phyloP scores from a whole-genome alignment of 2,113 vertebrate genomes.

The Tragulus kanchil region DNA sequence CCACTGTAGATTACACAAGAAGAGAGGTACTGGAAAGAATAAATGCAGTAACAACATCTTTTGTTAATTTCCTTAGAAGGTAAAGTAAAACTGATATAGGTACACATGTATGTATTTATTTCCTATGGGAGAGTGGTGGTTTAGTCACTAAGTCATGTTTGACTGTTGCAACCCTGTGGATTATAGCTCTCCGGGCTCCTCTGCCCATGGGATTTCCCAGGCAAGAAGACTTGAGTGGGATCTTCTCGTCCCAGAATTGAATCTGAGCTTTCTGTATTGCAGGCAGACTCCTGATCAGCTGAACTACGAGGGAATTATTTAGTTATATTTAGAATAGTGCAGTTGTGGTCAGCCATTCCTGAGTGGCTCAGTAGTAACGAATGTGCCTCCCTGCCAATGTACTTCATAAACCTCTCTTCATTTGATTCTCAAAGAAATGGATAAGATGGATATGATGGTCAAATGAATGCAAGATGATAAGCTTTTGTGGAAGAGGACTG shows the following conservation, averaged over 20 bases:
- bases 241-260: not conserved
- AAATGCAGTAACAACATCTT: slow-evolving; percentile 10
- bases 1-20: slow-evolving; percentile 69
- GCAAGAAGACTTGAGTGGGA: not conserved
- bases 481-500: not conserved
- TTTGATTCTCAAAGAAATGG: not conserved
- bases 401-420: not conserved
- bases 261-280: not conserved
- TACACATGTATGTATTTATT: not conserved
- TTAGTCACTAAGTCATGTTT: not conserved
- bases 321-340: too few species aligned
- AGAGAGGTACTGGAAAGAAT: not conserved
- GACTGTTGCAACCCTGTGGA: not conserved
- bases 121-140: not conserved
- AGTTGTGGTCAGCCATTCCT: too few species aligned
- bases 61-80: slow-evolving; percentile 55
- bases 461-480: not conserved
- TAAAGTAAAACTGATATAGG: not conserved
- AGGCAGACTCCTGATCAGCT: not conserved
- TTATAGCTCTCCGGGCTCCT: not conserved
- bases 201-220: not conserved
- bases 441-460: not conserved
- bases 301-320: not conserved
- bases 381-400: not conserved
- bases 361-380: too few species aligned